Base-by-base conservation (phyloP, 1,140 invertebrate genomes). In the Aethina tumida region DNA sequence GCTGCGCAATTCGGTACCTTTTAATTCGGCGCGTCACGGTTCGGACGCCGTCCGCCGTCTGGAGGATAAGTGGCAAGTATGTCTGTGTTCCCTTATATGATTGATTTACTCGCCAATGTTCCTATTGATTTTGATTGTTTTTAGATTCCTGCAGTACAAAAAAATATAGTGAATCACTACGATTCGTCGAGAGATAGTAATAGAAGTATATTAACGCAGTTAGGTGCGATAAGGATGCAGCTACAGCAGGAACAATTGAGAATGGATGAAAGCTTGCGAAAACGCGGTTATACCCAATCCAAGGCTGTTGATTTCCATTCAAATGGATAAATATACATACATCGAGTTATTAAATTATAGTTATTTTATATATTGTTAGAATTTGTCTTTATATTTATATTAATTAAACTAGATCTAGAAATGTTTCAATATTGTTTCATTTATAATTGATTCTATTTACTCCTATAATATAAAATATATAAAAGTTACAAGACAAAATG, bases 141-240 rank as follows among this genome's bases (percentile, higher is more conserved):
- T 29, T 35, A 58, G 55, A 45, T 70, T 17, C 69, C 69, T 0
- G 66, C 59, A 0, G 68, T 70, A 21, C 69, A 73, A 52, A 71
- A 68, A 54, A 72, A 69, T 56, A 68, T 70, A 42, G 40, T 71
- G 21, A 69, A 66, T 48, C 62, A 61, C 42, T 47, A 34, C 17
- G 46, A 49, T 36, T 39, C 64, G 13, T 58, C 62, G 1, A 59
- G 59, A 12, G 64, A 65, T 5, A 64, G 66, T 7, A 66, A 47
- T 38, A 65, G 47, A 58, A 59, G 64, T 52, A 70, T 74, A 41
- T 55, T 74, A 36, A 71, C 70, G 4, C 70, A 74, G 49, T 47
- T 74, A 9, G 71, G 70, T 4, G 69, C 70, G n/a, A 74, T 74
- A 33, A 42, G 71, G 27, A 53, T 67, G 37, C 70, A 72, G 38